phyloP scores from a whole-genome alignment of 2,888 invertebrate genomes.

The Morinoia aosen region DNA sequence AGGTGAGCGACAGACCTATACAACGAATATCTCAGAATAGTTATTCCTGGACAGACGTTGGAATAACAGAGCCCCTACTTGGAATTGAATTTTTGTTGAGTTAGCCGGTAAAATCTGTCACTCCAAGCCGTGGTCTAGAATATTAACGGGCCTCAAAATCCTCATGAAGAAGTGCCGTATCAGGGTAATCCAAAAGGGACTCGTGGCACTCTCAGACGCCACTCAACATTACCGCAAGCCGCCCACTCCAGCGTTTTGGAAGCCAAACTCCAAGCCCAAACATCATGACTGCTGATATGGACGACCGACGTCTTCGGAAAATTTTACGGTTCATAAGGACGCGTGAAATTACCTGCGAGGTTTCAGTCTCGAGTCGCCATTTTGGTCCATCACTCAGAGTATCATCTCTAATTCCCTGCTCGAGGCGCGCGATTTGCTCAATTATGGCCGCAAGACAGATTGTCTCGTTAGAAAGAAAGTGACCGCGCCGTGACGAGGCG shows the following conservation, averaged over 20 bases:
- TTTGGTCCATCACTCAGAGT: slow-evolving; percentile 43
- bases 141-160: background rate
- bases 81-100: background rate
- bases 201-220: background rate
- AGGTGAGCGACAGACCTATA: background rate
- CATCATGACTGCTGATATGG: background rate
- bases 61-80: background rate
- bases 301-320: background rate
- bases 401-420: slow-evolving; percentile 13
- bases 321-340: background rate
- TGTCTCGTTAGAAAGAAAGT: slow-evolving; percentile 41
- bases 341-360: slow-evolving; percentile 42
- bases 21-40: background rate
- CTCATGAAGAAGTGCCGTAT: background rate
- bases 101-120: background rate
- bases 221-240: background rate
- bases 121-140: background rate
- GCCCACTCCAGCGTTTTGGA: background rate
- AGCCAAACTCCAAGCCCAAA: background rate
- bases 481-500: slow-evolving; percentile 44
- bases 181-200: background rate
- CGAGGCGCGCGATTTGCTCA: slow-evolving; percentile 34
- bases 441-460: slow-evolving; percentile 41
- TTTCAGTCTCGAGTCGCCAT: slow-evolving; percentile 6
- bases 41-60: background rate